Conservation (phyloP, 2,888 invertebrate genomes). For the Machimus atricapillus region DNA sequence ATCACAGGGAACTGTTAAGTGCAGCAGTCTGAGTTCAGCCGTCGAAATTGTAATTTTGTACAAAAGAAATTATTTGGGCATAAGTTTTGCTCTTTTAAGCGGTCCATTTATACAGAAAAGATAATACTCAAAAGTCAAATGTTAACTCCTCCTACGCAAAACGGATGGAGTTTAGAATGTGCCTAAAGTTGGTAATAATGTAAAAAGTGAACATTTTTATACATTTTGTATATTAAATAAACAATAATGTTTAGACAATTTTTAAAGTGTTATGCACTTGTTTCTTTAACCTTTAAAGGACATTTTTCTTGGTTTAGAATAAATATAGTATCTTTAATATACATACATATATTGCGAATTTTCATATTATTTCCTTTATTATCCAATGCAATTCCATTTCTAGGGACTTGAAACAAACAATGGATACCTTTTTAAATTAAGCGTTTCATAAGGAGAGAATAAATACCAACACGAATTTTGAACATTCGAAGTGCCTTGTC, state of each 20-base stretch:
- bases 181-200: background rate
- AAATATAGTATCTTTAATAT: background rate
- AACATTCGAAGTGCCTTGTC: too few relatives aligned
- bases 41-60: background rate
- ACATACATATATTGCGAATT: background rate
- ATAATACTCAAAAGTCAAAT: background rate
- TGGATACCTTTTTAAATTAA: too few relatives aligned
- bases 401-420: too few relatives aligned
- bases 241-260: background rate
- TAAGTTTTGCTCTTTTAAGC: background rate
- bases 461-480: too few relatives aligned
- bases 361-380: too few relatives aligned
- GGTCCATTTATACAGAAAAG: background rate
- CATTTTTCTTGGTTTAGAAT: background rate
- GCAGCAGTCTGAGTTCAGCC: background rate
- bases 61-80: background rate
- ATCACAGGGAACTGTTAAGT: constrained; percentile 15
- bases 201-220: background rate
- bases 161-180: background rate
- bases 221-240: background rate
- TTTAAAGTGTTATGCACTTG: background rate
- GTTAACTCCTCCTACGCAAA: background rate
- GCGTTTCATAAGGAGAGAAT: too few relatives aligned
- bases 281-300: background rate
- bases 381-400: too few relatives aligned